Base-by-base conservation (phyloP, 2,113 vertebrate species). In the Redunca redunca region DNA sequence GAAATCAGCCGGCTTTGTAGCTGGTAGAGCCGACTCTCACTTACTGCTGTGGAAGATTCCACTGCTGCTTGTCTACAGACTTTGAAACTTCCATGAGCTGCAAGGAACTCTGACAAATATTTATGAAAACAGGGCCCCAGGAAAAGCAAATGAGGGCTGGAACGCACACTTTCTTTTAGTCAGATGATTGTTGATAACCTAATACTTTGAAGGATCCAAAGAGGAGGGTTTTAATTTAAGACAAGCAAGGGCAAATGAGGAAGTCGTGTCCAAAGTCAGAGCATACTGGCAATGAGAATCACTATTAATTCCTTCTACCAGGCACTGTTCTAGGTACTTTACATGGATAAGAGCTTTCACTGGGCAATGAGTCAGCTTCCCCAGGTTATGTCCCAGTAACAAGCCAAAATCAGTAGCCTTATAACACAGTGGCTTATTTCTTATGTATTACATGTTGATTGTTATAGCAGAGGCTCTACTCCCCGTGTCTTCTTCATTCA, bases 61-160 rank as follows among this genome's bases (percentile, higher is more conserved):
- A 5, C 26, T 90, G 23, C 58, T 71, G 8, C 81, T 81, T 15
- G 8, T 48, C 81, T 21, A 19, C 7, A 48, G 55, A 64, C 64
- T 67, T 80, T 36, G 55, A 95, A 87, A 74, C 7, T 48, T 90
- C 78, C 80, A 13, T 91, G 83, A 94, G n/a, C 52, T 81, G n/a
- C 23, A 90, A 90, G 26, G n/a, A 90, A 85, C 6, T 50, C 77
- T 11, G n/a, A 36, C 8, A 84, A 74, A 60, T 36, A 87, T 60
- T 80, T 88, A 6, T 74, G 48, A 74, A 98, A 92, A 67, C 36
- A 87, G 30, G 85, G 7, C 48, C 30, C n/a, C 15, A 74, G 88
- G 53, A 90, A 92, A 74, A 53, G 60, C 13, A 84, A 40, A 84
- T 88, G 86, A 43, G 30, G 88, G 48, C n/a, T 48, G n/a, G 52